These are phyloP conservation scores for Podargus strigoides DNA, from an alignment of 2,797 vertebrate genomes.

Conservation along the genomic window DNA sequence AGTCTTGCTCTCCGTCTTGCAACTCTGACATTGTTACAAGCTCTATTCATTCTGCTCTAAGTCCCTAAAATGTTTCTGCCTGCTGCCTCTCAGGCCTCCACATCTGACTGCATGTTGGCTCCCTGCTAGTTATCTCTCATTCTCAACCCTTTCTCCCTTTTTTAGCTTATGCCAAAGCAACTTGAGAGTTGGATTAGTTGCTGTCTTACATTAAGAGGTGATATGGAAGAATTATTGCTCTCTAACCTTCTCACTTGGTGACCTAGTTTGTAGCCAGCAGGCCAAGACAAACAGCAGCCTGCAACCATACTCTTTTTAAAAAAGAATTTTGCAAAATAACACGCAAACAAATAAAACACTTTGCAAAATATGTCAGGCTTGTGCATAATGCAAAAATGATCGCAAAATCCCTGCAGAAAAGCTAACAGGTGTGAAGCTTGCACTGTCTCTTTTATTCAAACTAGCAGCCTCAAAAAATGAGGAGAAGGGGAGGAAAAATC, in stretches of 20 bases:
- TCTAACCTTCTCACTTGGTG: not conserved
- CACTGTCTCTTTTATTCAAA: not conserved
- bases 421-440: not conserved
- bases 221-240: not conserved
- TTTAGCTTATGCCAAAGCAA: not conserved
- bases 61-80: not conserved
- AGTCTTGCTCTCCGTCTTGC: not conserved
- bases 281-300: not conserved
- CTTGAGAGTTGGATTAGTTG: not conserved
- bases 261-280: not conserved
- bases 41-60: not conserved
- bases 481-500: not conserved
- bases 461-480: not conserved
- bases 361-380: not conserved
- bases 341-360: not conserved
- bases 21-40: not conserved
- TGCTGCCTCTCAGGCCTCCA: not conserved
- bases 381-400: not conserved
- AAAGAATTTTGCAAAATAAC: not conserved
- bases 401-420: not conserved
- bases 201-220: not conserved
- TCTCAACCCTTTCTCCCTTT: not conserved
- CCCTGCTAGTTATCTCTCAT: not conserved
- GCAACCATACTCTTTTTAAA: not conserved
- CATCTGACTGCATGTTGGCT: not conserved